Conservation (phyloP, 2,797 vertebrate genomes). For the Falco cherrug region DNA sequence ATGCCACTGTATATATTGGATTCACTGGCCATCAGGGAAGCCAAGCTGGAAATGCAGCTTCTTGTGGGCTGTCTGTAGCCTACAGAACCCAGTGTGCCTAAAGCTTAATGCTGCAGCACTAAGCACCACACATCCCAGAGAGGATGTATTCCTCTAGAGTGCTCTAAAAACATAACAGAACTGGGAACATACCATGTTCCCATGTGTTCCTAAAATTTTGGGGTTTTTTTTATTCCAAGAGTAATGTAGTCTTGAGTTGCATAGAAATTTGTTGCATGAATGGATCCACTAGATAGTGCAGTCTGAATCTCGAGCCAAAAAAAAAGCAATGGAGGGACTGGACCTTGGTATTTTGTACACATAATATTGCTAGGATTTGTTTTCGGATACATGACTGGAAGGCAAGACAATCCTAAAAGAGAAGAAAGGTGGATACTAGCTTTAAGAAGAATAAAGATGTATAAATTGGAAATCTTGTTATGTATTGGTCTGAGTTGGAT, state of each 20-base stretch:
- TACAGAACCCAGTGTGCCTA: background rate
- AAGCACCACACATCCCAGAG: background rate
- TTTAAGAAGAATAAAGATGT: background rate
- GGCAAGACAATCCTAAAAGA: constrained; percentile 13
- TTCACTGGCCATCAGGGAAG: background rate
- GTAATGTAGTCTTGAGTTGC: background rate
- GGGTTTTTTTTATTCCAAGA: background rate
- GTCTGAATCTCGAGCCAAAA: background rate
- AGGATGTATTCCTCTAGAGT: background rate
- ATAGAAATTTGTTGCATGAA: background rate
- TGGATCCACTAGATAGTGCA: background rate
- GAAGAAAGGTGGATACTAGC: background rate
- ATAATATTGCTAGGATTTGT: background rate
- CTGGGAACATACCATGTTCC: background rate
- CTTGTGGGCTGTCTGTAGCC: background rate
- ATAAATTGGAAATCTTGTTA: background rate
- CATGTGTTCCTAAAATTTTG: background rate
- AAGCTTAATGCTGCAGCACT: background rate
- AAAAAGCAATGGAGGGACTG: background rate
- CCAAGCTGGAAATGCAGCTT: background rate
- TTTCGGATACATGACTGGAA: background rate
- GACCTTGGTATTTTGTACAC: background rate
- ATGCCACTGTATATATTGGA: background rate
- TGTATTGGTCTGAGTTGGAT: background rate
- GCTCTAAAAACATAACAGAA: background rate